A percentile compares a stretch with the other conserved stretches of the same genome.
phyloP scores from a whole-genome alignment of 2,113 vertebrate species.

The Gavialis gangeticus region DNA sequence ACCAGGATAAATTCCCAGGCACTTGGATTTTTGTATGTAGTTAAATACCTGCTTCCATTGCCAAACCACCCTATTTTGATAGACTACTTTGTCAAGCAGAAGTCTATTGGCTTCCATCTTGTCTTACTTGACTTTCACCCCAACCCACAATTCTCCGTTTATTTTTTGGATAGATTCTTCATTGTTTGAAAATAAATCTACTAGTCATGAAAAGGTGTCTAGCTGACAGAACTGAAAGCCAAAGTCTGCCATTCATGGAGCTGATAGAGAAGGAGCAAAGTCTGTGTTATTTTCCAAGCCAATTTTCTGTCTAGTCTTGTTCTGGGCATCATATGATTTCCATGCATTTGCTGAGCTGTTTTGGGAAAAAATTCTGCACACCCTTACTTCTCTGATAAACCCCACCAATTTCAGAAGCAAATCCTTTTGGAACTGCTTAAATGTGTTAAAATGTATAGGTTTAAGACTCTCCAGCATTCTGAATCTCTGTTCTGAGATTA shows the following conservation, averaged over 20 bases:
- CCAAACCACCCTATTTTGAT: neutral
- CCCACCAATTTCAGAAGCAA: neutral
- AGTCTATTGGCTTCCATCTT: neutral
- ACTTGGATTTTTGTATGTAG: rapidly evolving
- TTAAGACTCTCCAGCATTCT: too few relatives aligned
- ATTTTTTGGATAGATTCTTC: neutral
- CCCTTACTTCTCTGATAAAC: neutral
- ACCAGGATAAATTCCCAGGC: neutral
- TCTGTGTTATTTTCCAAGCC: neutral
- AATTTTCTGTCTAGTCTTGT: neutral
- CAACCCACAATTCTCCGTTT: neutral
- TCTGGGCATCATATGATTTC: neutral
- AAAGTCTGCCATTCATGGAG: neutral
- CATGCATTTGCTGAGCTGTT: neutral
- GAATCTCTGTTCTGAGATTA: neutral
- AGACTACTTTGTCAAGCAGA: neutral
- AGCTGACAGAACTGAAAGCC: neutral
- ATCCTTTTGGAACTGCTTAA: neutral
- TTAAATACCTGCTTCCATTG: neutral
- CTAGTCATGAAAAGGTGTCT: neutral
- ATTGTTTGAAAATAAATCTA: neutral
- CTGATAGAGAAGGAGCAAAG: neutral
- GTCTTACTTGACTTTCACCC: neutral
- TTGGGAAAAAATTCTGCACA: neutral
- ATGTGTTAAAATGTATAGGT: neutral